Conservation (phyloP, 2,113 vertebrate species). For the Oryctolagus cuniculus region DNA sequence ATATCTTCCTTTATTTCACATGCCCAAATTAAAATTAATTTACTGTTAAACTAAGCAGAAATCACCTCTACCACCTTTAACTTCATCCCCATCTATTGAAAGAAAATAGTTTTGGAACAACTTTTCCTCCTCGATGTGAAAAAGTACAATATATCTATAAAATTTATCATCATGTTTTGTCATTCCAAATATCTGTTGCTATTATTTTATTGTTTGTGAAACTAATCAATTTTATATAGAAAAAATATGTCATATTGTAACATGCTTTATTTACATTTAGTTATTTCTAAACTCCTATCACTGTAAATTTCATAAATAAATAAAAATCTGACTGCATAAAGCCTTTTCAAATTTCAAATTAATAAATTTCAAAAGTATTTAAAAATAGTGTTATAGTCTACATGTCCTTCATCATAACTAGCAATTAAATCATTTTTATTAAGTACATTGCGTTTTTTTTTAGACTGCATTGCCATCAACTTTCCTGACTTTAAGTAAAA, state of each 20-base stretch:
- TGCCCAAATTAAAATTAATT: neutral
- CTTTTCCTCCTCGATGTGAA: neutral
- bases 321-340: conserved; percentile 5
- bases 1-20: conserved; percentile 21
- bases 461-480: neutral
- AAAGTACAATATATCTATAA: neutral
- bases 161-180: neutral
- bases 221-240: neutral
- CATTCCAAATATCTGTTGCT: conserved; percentile 13
- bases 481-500: conserved; percentile 33
- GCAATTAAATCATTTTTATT: conserved; percentile 21
- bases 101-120: neutral
- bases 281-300: neutral
- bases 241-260: neutral
- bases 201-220: neutral
- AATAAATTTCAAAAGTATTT: conserved; percentile 25
- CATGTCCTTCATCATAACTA: neutral
- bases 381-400: neutral
- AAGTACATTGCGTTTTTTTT: neutral
- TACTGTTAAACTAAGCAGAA: conserved; percentile 27
- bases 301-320: neutral
- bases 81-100: neutral
- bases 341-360: conserved; percentile 14
- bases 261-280: neutral
- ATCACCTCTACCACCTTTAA: neutral